A percentile compares a stretch with the other conserved stretches of the same genome.
phyloP scores from a whole-genome alignment of 2,113 vertebrate species.

The Hippoglossus stenolepis region DNA sequence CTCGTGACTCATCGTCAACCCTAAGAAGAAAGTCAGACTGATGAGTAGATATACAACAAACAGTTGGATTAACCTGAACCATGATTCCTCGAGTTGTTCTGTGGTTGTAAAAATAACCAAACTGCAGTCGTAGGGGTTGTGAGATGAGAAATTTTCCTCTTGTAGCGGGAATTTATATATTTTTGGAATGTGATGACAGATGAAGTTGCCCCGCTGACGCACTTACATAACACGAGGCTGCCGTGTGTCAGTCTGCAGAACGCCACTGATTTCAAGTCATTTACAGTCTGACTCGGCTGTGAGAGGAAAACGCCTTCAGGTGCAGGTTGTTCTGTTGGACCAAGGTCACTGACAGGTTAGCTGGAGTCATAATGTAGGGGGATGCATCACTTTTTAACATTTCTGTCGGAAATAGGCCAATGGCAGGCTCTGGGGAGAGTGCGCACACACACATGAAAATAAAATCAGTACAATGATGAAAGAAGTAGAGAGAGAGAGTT shows the following conservation, averaged over 20 bases:
- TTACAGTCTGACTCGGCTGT: too few species aligned
- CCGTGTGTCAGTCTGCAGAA: background rate
- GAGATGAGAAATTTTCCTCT: too few species aligned
- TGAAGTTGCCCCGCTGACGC: too few species aligned
- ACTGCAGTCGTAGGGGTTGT: background rate
- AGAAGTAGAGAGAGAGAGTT: constrained; percentile 31
- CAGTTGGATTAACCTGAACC: too few species aligned
- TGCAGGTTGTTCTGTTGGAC: constrained; percentile 29
- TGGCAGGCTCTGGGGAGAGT: constrained; percentile 36
- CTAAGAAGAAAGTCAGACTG: too few species aligned
- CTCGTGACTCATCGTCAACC: too few species aligned
- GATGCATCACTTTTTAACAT: constrained; percentile 40
- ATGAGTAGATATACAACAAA: too few species aligned
- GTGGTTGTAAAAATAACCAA: background rate
- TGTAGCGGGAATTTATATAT: background rate
- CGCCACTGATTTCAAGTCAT: background rate
- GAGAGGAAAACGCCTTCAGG: constrained; percentile 24
- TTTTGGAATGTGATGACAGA: background rate
- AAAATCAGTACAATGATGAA: constrained; percentile 56
- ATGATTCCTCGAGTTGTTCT: too few species aligned
- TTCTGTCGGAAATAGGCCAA: constrained; percentile 59
- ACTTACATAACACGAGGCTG: too few species aligned
- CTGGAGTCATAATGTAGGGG: constrained; percentile 3
- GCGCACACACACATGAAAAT: constrained; percentile 15
- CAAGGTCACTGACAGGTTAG: constrained; percentile 65